These are phyloP conservation scores for Trematomus loennbergii DNA, from an alignment of 2,113 vertebrate genomes.

Conservation along the genomic window DNA sequence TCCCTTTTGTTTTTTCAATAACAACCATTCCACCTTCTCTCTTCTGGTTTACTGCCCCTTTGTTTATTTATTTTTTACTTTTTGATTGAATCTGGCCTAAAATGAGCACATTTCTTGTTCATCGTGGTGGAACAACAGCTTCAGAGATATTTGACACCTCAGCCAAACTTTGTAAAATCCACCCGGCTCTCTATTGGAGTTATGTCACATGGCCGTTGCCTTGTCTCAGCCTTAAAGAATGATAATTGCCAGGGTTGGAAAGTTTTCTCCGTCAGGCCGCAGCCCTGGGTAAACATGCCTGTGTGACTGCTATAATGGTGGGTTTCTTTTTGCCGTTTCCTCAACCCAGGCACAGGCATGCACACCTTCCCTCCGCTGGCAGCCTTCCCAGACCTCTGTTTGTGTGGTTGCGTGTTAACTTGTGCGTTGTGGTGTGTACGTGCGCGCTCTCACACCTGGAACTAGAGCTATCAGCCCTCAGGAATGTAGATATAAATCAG, in stretches of 20 bases:
- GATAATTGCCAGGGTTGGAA: conserved; percentile 83
- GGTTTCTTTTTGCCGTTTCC: conserved; percentile 78
- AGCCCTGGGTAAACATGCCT: conserved; percentile 85
- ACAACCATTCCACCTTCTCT: conserved; percentile 24
- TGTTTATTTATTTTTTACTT: neutral
- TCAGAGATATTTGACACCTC: conserved; percentile 56
- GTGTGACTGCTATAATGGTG: conserved; percentile 82
- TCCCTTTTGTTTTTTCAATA: conserved; percentile 38
- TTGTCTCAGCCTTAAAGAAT: conserved; percentile 82
- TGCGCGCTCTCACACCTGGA: conserved; percentile 74
- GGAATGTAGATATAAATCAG: conserved; percentile 84
- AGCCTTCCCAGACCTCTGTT: conserved; percentile 60
- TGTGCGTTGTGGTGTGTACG: conserved; percentile 33
- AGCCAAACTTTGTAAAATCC: conserved; percentile 45
- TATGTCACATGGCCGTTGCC: conserved; percentile 75
- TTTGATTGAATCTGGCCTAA: conserved; percentile 11
- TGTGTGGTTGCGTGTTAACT: conserved; percentile 25
- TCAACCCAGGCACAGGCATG: conserved; percentile 78
- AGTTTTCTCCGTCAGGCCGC: conserved; percentile 79
- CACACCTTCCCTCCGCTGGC: conserved; percentile 78
- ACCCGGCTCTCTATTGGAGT: conserved; percentile 47
- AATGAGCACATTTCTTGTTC: conserved; percentile 22
- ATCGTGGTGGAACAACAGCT: conserved; percentile 22
- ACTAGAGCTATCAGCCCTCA: conserved; percentile 73
- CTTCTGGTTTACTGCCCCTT: conserved; percentile 4